Evolutionary conservation across 2,797 vertebrate species (phyloP), one percentile per base, ranked within the genome.

Genomic region (Liasis olivaceus): DNA sequence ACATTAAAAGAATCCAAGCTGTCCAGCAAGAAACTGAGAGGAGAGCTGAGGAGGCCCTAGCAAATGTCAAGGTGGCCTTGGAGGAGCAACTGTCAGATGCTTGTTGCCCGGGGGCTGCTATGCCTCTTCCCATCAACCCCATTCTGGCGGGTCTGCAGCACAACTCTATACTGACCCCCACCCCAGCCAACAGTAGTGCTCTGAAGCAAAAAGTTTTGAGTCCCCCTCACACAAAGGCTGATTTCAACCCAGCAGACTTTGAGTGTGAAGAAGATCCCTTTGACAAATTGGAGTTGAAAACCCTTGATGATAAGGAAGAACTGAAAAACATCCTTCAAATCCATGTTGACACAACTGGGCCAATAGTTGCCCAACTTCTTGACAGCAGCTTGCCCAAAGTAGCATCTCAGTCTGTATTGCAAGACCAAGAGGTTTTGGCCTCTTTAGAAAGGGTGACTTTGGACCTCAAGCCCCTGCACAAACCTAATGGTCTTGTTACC

Each of bases 241-340:
- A 98, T 94, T 99, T 99, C 96, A 99, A 99, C 95, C 98, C 99
- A 63, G 99, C 99, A 51, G 99, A 99, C 96, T 99, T 99, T 92
- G 99, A 99, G 98, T 98, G 99, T 56, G 99, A 99, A 97, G 99
- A 99, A 96, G 99, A 99, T 96, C 99, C 99, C 0, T 99, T 99
- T 95, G 98, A 99, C 97, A 99, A 99, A 96, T 97, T 99, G 92
- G 99, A 99, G 96, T 98, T 99, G 95, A 99, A 99, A 98, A 99
- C 99, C 31, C 98, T 99, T 0, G 97, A 99, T 24, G 99, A 99
- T 95, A 99, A 98, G 93, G 99, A 99, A 89, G 99, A 99, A 96
- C 98, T 99, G 92, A 98, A 98, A 94, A 99, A 95, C 96, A 99
- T 99, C 95, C 98, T 99, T 77, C 98, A 98, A 96, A 98, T 98